Conservation (phyloP, 2,113 vertebrate genomes). For the Cryptotis parvus region DNA sequence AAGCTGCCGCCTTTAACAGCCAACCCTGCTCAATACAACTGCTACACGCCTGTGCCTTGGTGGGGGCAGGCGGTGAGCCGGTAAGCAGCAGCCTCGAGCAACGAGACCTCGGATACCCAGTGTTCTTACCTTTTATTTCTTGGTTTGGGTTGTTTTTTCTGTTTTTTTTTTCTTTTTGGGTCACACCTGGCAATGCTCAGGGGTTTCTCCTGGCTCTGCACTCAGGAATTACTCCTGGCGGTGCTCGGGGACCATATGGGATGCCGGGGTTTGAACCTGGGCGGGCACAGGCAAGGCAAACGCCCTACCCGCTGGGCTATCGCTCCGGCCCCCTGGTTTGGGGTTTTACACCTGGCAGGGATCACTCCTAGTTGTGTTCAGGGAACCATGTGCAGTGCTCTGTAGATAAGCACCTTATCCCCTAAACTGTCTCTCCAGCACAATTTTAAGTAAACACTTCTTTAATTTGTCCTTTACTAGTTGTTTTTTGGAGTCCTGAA, state of each 20-base stretch:
- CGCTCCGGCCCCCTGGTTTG: neutral
- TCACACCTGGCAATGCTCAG: too few relatives aligned
- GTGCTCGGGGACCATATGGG: too few relatives aligned
- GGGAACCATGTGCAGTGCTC: neutral
- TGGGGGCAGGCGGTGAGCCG: accelerated
- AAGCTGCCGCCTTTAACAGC: neutral
- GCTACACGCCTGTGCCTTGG: neutral
- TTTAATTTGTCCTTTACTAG: constrained; percentile 41
- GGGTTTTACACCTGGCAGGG: too few relatives aligned
- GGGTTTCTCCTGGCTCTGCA: too few relatives aligned
- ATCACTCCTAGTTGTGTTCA: neutral
- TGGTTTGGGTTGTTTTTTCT: too few relatives aligned
- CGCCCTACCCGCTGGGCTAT: too few relatives aligned
- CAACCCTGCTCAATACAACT: neutral
- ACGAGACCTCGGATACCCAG: too few relatives aligned
- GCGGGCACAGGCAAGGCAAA: too few relatives aligned
- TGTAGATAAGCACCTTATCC: neutral
- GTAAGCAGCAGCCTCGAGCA: neutral
- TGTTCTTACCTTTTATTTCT: constrained; percentile 14
- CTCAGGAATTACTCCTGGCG: too few relatives aligned
- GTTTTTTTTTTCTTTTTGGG: too few relatives aligned
- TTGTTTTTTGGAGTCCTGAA: constrained; percentile 47
- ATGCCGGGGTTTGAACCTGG: too few relatives aligned
- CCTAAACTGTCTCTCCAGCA: neutral
- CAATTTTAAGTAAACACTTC: constrained; percentile 22